Base-by-base conservation (phyloP, 2,113 vertebrate genomes). In the Tupaia tana region DNA sequence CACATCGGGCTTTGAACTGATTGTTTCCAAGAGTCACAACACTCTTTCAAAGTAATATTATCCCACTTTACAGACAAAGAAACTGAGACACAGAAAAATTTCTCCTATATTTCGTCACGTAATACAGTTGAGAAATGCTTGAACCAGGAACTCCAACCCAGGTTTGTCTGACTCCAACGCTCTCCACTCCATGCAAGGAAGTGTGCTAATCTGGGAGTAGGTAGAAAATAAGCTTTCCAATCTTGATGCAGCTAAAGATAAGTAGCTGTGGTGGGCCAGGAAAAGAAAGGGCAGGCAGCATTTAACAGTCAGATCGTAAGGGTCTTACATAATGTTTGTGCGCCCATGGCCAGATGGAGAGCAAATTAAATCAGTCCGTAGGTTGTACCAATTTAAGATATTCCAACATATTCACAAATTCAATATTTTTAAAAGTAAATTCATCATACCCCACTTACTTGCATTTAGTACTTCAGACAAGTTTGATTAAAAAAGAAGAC, bases 381-480 rank as follows among this genome's bases (percentile, higher is more conserved):
- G 71, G 14, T 80, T 82, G 88, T 54, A 82, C 54, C 52, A 59
- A 70, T 29, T 93, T 59, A 61, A 61, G 58, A 69, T 59, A n/a
- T 82, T 64, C 78, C 58, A 90, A 86, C 63, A 73, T 11, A 74
- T 8, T 63, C 58, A 63, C 19, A 58, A 58, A 67, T 6, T 25
- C 27, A 18, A 8, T 15, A 29, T 81, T 73, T 94, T 52, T 14
- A 52, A 83, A 83, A 20, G 31, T 63, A n/a, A 92, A 75, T 71
- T 64, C 84, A 69, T 75, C 84, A 58, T 66, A 93, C 61, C 25
- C 84, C 29, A 67, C 63, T 52, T 83, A 84, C 52, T 93, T 73
- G 80, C 24, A 78, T 67, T 64, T 74, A 56, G 5, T 31, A 73
- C 56, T 84, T 90, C 66, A 29, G 25, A 93, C 79, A 89, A 86